phyloP scores from a whole-genome alignment of 1,140 invertebrate genomes.

The Daktulosphaira vitifoliae region DNA sequence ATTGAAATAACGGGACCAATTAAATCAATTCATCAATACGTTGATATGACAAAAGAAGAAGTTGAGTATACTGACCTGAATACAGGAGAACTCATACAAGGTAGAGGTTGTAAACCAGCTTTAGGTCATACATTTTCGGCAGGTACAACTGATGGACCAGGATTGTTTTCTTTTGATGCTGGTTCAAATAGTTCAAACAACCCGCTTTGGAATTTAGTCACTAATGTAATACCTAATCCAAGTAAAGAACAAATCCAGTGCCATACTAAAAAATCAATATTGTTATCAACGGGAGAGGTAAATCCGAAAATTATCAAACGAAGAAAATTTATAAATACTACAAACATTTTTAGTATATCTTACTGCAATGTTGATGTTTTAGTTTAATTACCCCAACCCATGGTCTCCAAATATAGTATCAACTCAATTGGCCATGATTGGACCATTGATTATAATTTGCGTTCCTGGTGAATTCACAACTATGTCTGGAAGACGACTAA shows the following conservation, averaged over 20 bases:
- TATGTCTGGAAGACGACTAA: slow-evolving; percentile 78
- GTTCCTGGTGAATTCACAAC: slow-evolving; percentile 92
- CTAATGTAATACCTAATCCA: slow-evolving; percentile 64
- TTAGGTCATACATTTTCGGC: slow-evolving; percentile 93
- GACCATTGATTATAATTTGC: slow-evolving; percentile 58
- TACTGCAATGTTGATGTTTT: too few species aligned
- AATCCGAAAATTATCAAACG: too few species aligned
- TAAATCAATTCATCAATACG: slow-evolving; percentile 66
- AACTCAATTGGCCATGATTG: slow-evolving; percentile 63
- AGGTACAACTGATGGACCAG: slow-evolving; percentile 87
- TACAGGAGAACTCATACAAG: slow-evolving; percentile 37
- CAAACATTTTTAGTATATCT: too few species aligned
- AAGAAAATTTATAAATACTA: too few species aligned
- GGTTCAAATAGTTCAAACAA: slow-evolving; percentile 60
- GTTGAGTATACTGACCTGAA: slow-evolving; percentile 32
- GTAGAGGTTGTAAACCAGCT: slow-evolving; percentile 66
- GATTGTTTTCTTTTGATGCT: slow-evolving; percentile 78
- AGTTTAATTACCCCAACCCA: slow-evolving; percentile 75
- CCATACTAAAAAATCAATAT: slow-evolving; percentile 73
- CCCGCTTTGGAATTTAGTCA: slow-evolving; percentile 67
- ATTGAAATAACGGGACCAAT: slow-evolving; percentile 64
- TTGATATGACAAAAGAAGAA: slow-evolving; percentile 63
- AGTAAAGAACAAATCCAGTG: slow-evolving; percentile 57
- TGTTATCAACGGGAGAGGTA: slow-evolving; percentile 83
- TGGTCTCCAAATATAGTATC: slow-evolving; percentile 86